Evolutionary conservation across 2,888 invertebrate species (phyloP), one percentile per base, ranked within the genome.

Genomic region (Microctonus aethiopoides): DNA sequence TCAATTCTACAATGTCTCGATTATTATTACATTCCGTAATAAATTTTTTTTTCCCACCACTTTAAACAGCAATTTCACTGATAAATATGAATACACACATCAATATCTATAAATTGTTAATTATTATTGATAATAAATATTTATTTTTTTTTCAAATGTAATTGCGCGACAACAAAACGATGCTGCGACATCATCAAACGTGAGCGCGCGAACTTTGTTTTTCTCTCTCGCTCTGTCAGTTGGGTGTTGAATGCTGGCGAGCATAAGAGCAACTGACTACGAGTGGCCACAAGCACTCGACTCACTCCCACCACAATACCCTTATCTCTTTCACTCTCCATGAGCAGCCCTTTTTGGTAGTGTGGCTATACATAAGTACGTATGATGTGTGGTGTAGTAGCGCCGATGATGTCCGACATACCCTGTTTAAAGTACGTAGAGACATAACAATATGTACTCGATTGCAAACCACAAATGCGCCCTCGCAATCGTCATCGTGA

Each of bases 201-300:
- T 46, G 46, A 46, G 46, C 62, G 26, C 41, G 16, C 51, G 29
- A 16, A n/a, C 11, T 54, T 6, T 13, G 13, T 54, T 54, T 24
- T 51, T 54, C 56, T 54, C 36, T 52, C 54, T 34, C 36, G 22
- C 16, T 46, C 57, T 67, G 62, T 72, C 64, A 72, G 61, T 73
- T n/a, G 72, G 78, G 73, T 80, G 83, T 83, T 83, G 74, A 78
- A 80, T 73, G 78, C 77, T 77, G 82, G 82, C 84, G 76, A 83
- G 81, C 82, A 82, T 83, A 84, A 83, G 83, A 84, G 84, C 84
- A 84, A 85, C 85, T 84, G 84, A 84, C 83, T 81, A 76, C 76
- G 79, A 79, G 74, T 77, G 75, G 79, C 78, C 81, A 81, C 78
- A 81, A 76, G 78, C 76, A 81, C 78, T 78, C 80, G 79, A 79